Conservation (phyloP, 1,140 invertebrate genomes). For the Drosophila insularis region DNA sequence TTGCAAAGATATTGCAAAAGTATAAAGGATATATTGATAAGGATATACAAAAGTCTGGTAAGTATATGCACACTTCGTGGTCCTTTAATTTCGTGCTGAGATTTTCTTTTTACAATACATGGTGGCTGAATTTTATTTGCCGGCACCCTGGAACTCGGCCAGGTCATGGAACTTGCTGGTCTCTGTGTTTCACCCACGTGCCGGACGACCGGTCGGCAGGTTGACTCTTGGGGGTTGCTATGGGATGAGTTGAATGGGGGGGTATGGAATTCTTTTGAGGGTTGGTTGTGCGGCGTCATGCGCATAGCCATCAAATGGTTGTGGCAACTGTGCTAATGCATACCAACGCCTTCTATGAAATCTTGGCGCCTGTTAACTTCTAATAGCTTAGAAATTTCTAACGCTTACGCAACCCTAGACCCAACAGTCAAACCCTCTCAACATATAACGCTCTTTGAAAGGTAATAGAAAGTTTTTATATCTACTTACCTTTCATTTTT, state of each 20-base stretch:
- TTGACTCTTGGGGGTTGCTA: conserved; percentile 9
- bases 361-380: conserved; percentile 70
- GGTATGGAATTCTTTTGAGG: background rate
- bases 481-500: conserved; percentile 28
- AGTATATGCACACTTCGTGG: background rate
- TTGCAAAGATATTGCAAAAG: too few species aligned
- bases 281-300: conserved; percentile 46
- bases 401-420: conserved; percentile 54
- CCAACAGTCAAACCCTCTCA: background rate
- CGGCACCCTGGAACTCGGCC: conserved; percentile 8
- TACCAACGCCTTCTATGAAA: conserved; percentile 45
- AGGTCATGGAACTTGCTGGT: conserved; percentile 40
- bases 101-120: conserved; percentile 24
- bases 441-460: conserved; percentile 13
- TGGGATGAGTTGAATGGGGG: background rate
- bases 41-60: too few species aligned
- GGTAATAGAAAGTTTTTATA: conserved; percentile 59
- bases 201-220: background rate
- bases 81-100: background rate
- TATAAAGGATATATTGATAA: too few species aligned
- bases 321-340: conserved; percentile 67
- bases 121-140: conserved; percentile 55
- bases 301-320: conserved; percentile 42
- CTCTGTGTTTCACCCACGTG: conserved; percentile 5
- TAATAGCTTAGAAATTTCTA: conserved; percentile 82